These are phyloP conservation scores for Myioborus miniatus DNA, from an alignment of 2,797 vertebrate species.

Conservation along the genomic window DNA sequence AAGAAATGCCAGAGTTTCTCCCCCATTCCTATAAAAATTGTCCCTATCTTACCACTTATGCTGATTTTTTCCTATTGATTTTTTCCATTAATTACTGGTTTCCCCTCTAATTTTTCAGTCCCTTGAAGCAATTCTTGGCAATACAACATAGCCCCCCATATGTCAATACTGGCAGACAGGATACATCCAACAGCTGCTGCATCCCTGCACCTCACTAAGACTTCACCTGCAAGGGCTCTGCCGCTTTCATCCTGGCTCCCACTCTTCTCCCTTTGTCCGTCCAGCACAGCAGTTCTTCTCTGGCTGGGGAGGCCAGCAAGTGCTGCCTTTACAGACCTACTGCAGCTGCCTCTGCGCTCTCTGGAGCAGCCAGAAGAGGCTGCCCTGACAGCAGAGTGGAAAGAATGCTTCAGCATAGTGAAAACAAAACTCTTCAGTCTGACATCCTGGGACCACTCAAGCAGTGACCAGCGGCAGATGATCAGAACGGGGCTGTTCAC, in stretches of 20 bases:
- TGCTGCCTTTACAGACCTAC: constrained; percentile 1
- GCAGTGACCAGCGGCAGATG: constrained; percentile 40
- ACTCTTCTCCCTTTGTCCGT: background rate
- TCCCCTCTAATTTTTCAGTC: background rate
- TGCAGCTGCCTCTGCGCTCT: constrained; percentile 46
- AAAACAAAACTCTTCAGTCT: constrained; percentile 69
- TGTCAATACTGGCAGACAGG: background rate
- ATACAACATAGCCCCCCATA: background rate
- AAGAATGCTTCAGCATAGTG: constrained; percentile 69
- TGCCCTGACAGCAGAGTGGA: constrained; percentile 72
- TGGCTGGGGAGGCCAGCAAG: constrained; percentile 29
- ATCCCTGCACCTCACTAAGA: background rate
- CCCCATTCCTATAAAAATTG: background rate
- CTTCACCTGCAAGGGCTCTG: constrained; percentile 76
- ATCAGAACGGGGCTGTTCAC: constrained; percentile 12
- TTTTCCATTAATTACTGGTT: background rate
- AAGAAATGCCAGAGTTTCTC: background rate
- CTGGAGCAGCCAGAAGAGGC: constrained; percentile 74
- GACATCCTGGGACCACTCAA: constrained; percentile 52
- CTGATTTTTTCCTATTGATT: background rate
- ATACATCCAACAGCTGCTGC: background rate
- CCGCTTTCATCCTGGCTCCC: constrained; percentile 70
- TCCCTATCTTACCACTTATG: background rate
- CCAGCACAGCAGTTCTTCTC: constrained; percentile 37
- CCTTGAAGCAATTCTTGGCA: background rate